Base-by-base conservation (phyloP, 1,140 invertebrate genomes). In the Drosophila ananassae region DNA sequence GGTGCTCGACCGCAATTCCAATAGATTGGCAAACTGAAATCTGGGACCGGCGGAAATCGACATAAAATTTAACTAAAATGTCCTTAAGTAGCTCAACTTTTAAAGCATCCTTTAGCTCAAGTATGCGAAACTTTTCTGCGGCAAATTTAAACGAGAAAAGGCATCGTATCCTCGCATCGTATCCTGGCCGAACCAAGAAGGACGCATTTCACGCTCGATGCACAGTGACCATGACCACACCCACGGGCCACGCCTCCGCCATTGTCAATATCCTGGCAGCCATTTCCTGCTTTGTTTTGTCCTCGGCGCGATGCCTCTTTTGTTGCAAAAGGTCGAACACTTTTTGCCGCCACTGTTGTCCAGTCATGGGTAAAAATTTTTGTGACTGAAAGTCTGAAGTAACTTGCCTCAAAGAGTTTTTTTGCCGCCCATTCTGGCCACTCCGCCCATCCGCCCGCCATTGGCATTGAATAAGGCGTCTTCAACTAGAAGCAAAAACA, bases 41-140 rank as follows among this genome's bases (percentile, higher is more conserved):
- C 73, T 60, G 55, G 61, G 73, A 41, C 52, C 51, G 47, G 52
- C 64, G 67, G 47, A 69, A 77, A 79, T 34, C 46, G 52, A 64
- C 82, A 80, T 85, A 81, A 85, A 85, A 85, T 85, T 85, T 85
- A 85, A 85, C 77, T 85, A 81, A 85, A 85, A 85, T 85, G 78
- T 75, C 51, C 74, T 55, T 85, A 85, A 85, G 82, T 87, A 80
- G 81, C 77, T 82, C 68, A 21, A 44, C 44, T 44, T 37, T 73
- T 56, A 63, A 21, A 50, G 25, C 5, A 28, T 28, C 25, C 24
- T 25, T 2, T 44, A 46, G n/a, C 13, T 3, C 21, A 41, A 64
- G 53, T 58, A 39, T 59, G 59, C 44, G 61, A 58, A 55, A 75
- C 34, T 58, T 48, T 81, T 59, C 44, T 51, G 25, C 67, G 62